Evolutionary conservation across 2,113 vertebrate species (phyloP), one percentile per base, ranked within the genome.

Genomic region (Blennius ocellaris): DNA sequence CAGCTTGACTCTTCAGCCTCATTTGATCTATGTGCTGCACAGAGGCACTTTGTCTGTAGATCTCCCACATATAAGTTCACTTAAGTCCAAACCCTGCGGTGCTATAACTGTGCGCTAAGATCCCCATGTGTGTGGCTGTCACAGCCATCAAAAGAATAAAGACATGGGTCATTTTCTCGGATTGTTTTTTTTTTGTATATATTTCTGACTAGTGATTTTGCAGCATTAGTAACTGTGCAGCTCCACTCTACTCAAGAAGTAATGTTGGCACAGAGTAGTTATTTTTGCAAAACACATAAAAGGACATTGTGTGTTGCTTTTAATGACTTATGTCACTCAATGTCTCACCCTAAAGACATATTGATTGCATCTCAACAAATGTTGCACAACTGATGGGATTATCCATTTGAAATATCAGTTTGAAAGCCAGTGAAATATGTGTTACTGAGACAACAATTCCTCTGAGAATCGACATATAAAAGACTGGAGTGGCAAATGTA

Each of bases 1-100:
- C 71, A 72, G 54, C 43, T 50, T 60, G 36, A 71, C 65, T 78
- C 49, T 60, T 41, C 47, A 61, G 73, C 9, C 47, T 75, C 49
- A 30, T 8, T 4, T 38, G 8, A 47, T 16, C 40, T 49, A 55
- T 63, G 30, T 71, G 67, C 57, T n/a, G 0, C 14, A 69, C 43
- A 63, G 65, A 36, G 69, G 64, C 57, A 73, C 45, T 58, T 30
- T 80, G 54, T 50, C n/a, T 41, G 68, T 0, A 74, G 1, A 62
- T 12, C 56, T 43, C 10, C 60, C 45, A 54, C 40, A 14, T 56
- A 30, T 30, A 30, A 30, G 21, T 30, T 30, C 21, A 30, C 21
- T 30, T 30, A 2, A 30, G 21, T 30, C 21, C 21, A 30, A 30
- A 30, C 21, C 21, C 21, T 30, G 21, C 21, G 21, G 21, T 30